Evolutionary conservation across 1,140 invertebrate genomes (phyloP).

Genomic region (Trichoplusia ni): DNA sequence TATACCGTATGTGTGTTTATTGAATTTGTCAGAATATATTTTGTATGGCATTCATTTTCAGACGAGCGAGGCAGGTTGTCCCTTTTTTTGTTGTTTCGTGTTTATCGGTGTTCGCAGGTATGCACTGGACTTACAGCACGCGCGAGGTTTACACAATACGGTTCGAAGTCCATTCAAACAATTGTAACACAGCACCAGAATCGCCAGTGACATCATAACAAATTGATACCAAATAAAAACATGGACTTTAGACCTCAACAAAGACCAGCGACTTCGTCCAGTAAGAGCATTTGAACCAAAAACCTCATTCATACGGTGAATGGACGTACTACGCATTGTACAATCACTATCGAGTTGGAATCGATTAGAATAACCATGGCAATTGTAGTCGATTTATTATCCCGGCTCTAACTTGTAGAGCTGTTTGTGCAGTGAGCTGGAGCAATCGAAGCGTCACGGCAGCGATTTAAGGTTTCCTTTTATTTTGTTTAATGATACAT

Average conservation of each 20-base stretch:
- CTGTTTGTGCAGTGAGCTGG: background rate
- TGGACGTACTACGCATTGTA: slow-evolving; percentile 20
- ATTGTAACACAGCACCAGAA: slow-evolving; percentile 45
- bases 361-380: background rate
- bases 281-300: slow-evolving; percentile 11
- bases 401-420: background rate
- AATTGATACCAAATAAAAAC: slow-evolving; percentile 47
- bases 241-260: slow-evolving; percentile 50
- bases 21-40: too few relatives aligned
- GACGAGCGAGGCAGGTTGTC: too few relatives aligned
- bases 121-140: slow-evolving; percentile 7
- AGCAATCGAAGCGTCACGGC: background rate
- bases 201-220: slow-evolving; percentile 34
- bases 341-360: background rate
- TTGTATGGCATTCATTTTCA: too few relatives aligned
- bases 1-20: too few relatives aligned
- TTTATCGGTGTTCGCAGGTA: background rate
- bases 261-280: background rate
- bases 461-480: background rate
- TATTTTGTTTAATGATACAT: slow-evolving; percentile 1
- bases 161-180: slow-evolving; percentile 56
- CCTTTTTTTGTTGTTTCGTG: too few relatives aligned
- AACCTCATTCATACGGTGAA: slow-evolving; percentile 9
- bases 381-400: background rate
- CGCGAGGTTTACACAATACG: slow-evolving; percentile 42